These are phyloP conservation scores for Dendrolimus houi DNA, from an alignment of 2,888 invertebrate species.

Conservation along the genomic window DNA sequence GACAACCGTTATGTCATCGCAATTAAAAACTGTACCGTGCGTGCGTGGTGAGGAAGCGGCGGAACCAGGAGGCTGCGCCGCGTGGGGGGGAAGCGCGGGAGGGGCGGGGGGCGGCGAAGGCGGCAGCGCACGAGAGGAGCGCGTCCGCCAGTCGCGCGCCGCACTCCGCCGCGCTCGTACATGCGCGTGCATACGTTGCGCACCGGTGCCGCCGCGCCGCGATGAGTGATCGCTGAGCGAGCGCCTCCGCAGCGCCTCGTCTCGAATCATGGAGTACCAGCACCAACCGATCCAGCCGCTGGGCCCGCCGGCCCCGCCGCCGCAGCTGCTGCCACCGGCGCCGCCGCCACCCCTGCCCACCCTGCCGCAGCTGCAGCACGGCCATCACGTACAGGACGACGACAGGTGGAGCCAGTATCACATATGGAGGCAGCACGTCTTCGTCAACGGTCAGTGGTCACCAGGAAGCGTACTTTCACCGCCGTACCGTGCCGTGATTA, in stretches of 20 bases:
- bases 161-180: slow-evolving; percentile 42
- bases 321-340: slow-evolving; percentile 75
- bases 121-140: slow-evolving; percentile 18
- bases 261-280: slow-evolving; percentile 66
- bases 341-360: slow-evolving; percentile 80
- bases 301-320: slow-evolving; percentile 79
- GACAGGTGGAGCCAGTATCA: slow-evolving; percentile 86
- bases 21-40: slow-evolving; percentile 44
- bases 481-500: slow-evolving; percentile 12
- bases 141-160: slow-evolving; percentile 37
- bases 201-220: slow-evolving; percentile 44
- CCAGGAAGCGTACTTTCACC: slow-evolving; percentile 46
- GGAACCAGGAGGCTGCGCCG: slow-evolving; percentile 17
- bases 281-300: slow-evolving; percentile 74
- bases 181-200: slow-evolving; percentile 32
- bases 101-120: slow-evolving; percentile 16
- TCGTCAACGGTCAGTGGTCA: slow-evolving; percentile 82
- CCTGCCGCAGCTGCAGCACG: slow-evolving; percentile 79
- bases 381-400: slow-evolving; percentile 77
- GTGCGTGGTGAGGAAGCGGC: slow-evolving; percentile 18
- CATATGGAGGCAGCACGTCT: slow-evolving; percentile 87
- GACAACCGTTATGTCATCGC: slow-evolving; percentile 41
- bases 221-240: slow-evolving; percentile 60
- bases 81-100: slow-evolving; percentile 9
- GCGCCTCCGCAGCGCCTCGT: slow-evolving; percentile 41